Conservation (phyloP, 2,797 vertebrate genomes). For the Schizopygopsis malacanthus region DNA sequence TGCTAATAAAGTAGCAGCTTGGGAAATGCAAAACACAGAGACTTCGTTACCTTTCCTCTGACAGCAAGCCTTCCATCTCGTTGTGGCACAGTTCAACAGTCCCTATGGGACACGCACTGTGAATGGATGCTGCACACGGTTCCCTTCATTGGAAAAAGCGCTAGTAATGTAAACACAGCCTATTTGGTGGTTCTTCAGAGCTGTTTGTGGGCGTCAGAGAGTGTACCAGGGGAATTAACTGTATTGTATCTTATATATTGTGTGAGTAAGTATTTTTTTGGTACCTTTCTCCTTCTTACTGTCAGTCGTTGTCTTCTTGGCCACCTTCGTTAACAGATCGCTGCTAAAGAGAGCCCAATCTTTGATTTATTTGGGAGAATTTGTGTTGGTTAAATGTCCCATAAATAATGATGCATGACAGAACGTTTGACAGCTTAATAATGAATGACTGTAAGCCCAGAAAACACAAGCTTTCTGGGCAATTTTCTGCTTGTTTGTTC, state of each 20-base stretch:
- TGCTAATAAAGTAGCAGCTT: constrained; percentile 23
- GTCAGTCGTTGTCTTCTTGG: constrained; percentile 1
- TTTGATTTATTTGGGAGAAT: constrained; percentile 27
- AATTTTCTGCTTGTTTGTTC: constrained; percentile 8
- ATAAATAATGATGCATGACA: constrained; percentile 24
- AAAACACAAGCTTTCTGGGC: neutral
- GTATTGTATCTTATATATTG: neutral
- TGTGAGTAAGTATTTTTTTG: constrained; percentile 11
- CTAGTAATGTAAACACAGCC: constrained; percentile 42
- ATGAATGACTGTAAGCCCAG: neutral
- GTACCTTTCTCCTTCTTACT: neutral
- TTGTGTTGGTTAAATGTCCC: constrained; percentile 18
- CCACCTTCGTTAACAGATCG: neutral
- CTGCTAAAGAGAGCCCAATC: neutral
- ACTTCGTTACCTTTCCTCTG: constrained; percentile 34
- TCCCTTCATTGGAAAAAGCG: constrained; percentile 27
- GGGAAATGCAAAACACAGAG: constrained; percentile 14
- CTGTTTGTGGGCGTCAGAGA: constrained; percentile 6
- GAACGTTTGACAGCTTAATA: constrained; percentile 30
- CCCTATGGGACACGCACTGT: constrained; percentile 21
- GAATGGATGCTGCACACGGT: constrained; percentile 13
- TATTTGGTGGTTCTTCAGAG: constrained; percentile 29
- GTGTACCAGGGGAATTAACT: neutral
- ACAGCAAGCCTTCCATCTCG: constrained; percentile 11
- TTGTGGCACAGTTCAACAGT: constrained; percentile 14